phyloP scores from a whole-genome alignment of 2,113 vertebrate species.

The Labrus mixtus region DNA sequence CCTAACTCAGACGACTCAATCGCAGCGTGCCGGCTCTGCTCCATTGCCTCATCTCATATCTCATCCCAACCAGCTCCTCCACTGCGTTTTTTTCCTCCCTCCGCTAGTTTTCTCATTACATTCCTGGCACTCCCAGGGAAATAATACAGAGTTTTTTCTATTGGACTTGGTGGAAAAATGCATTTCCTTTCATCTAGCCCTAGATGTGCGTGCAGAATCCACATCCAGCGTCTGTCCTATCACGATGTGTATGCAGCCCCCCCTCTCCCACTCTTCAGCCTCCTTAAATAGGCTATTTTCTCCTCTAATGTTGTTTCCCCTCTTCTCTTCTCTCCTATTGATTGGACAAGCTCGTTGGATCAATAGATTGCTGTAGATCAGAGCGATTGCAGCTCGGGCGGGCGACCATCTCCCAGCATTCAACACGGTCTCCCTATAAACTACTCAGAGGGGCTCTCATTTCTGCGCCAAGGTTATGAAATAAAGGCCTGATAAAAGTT shows the following conservation, averaged over 20 bases:
- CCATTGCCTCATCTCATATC: constrained; percentile 78
- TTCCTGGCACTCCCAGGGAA: constrained; percentile 69
- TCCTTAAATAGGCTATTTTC: constrained; percentile 81
- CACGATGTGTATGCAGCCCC: constrained; percentile 49
- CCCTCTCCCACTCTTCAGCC: constrained; percentile 39
- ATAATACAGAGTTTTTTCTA: constrained; percentile 64
- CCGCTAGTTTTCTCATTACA: constrained; percentile 77
- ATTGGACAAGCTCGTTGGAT: constrained; percentile 77
- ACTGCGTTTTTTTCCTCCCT: constrained; percentile 31
- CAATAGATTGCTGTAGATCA: constrained; percentile 84
- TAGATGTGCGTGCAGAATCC: constrained; percentile 40
- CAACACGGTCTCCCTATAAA: constrained; percentile 54
- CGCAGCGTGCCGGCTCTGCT: constrained; percentile 55
- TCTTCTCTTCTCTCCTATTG: constrained; percentile 75
- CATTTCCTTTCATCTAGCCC: constrained; percentile 65
- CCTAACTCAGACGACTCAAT: constrained; percentile 67
- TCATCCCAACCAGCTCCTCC: constrained; percentile 70
- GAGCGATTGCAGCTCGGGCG: constrained; percentile 62
- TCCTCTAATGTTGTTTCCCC: constrained; percentile 80
- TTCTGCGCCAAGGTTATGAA: constrained; percentile 73
- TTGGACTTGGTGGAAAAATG: constrained; percentile 60
- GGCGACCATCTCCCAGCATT: constrained; percentile 69
- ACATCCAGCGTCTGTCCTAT: constrained; percentile 53
- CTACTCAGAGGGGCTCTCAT: constrained; percentile 65
- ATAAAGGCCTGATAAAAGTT: constrained; percentile 74